These are phyloP conservation scores for Atopsyche davidsoni DNA, from an alignment of 1,140 invertebrate species.

Conservation along the genomic window DNA sequence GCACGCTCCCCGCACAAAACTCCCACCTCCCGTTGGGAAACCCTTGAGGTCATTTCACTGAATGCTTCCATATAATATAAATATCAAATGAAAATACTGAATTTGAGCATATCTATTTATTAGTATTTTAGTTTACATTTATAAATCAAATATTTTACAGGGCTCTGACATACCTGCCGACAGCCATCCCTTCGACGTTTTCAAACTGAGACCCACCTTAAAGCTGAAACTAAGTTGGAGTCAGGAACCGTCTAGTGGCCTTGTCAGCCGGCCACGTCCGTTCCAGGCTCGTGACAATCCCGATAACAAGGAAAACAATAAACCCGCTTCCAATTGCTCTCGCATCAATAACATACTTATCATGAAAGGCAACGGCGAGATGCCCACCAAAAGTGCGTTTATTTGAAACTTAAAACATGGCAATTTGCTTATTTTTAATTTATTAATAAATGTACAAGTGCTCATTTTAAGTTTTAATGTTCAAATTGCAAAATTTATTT, in stretches of 20 bases:
- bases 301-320: constrained; percentile 54
- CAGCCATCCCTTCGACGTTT: constrained; percentile 59
- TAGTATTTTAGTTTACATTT: constrained; percentile 5
- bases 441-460: background rate
- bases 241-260: constrained; percentile 60
- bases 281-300: constrained; percentile 35
- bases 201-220: constrained; percentile 69
- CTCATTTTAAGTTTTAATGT: background rate
- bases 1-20: constrained; percentile 46
- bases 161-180: constrained; percentile 43
- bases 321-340: constrained; percentile 39
- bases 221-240: constrained; percentile 82
- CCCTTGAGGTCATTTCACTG: constrained; percentile 64
- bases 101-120: background rate
- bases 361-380: constrained; percentile 10
- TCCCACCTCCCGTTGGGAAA: constrained; percentile 65
- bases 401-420: background rate
- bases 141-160: constrained; percentile 31
- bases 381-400: constrained; percentile 11
- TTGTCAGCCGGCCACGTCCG: constrained; percentile 62
- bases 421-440: background rate
- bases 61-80: background rate
- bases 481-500: background rate
- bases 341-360: constrained; percentile 23
- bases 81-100: constrained; percentile 22